Evolutionary conservation across 2,797 vertebrate species (phyloP).

Genomic region (Melopsittacus undulatus): DNA sequence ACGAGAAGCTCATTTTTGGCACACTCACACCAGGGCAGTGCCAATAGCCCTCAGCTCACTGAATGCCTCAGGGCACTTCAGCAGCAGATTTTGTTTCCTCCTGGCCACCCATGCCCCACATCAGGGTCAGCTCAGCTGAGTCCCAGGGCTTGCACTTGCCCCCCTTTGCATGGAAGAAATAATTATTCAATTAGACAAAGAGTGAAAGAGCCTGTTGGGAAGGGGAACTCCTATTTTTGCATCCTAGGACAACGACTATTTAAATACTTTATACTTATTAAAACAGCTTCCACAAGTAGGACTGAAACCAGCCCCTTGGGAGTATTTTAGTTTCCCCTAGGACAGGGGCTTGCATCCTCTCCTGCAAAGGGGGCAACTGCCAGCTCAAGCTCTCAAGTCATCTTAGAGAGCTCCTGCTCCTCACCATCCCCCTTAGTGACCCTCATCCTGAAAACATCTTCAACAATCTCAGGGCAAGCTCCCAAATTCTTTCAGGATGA

Average conservation of each 20-base stretch:
- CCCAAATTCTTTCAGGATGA: constrained; percentile 41
- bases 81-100: neutral
- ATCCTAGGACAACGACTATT: neutral
- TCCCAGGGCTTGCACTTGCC: neutral
- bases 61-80: neutral
- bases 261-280: neutral
- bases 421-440: neutral
- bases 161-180: neutral
- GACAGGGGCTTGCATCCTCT: neutral
- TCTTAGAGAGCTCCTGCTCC: neutral
- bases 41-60: neutral
- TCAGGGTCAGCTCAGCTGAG: neutral
- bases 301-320: neutral
- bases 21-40: neutral
- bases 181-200: neutral
- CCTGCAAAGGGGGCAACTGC: neutral
- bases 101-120: rapidly evolving
- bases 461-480: neutral
- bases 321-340: neutral
- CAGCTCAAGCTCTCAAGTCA: neutral
- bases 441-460: neutral
- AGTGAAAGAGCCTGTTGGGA: neutral
- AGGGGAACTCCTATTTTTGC: neutral
- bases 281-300: neutral
- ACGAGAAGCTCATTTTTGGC: neutral